Conservation (phyloP, 2,113 vertebrate species). For the Nipponia nippon region DNA sequence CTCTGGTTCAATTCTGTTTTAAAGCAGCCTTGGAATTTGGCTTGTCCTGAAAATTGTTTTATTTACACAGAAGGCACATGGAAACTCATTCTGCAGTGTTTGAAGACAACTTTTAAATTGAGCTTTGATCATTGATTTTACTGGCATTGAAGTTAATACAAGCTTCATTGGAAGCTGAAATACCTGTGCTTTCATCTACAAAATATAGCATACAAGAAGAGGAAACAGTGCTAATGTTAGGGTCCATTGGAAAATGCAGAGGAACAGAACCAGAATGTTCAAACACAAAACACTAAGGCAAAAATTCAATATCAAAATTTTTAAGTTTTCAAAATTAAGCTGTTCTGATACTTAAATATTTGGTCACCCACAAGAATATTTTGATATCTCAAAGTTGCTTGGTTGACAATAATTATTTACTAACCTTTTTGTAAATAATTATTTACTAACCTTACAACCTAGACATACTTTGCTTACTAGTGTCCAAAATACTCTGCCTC, state of each 20-base stretch:
- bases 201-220: rapidly evolving
- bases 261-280: background rate
- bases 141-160: background rate
- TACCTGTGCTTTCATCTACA: background rate
- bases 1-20: background rate
- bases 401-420: background rate
- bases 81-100: background rate
- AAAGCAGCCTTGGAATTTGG: background rate
- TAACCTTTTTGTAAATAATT: no score
- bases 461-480: background rate
- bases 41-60: background rate
- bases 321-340: background rate
- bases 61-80: background rate
- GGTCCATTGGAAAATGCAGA: background rate
- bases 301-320: background rate
- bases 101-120: background rate
- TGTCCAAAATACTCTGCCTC: background rate
- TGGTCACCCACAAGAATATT: background rate
- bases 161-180: background rate
- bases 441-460: background rate
- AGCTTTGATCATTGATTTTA: background rate
- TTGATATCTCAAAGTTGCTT: background rate
- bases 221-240: background rate
- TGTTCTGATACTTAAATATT: background rate
- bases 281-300: background rate